phyloP scores from a whole-genome alignment of 2,797 vertebrate species.

The Threskiornis aethiopicus region DNA sequence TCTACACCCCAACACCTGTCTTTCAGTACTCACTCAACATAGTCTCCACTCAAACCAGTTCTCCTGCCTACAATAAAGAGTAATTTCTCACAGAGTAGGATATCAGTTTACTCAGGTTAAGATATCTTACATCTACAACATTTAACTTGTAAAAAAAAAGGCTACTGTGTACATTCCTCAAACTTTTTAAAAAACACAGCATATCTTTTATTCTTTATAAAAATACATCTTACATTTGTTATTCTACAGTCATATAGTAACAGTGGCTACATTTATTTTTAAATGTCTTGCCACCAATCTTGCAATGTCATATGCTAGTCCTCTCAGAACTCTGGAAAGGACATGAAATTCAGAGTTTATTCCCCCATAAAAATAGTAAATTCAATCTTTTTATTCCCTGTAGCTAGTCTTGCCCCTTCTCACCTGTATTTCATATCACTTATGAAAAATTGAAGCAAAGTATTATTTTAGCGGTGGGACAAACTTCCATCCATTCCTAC shows the following conservation, averaged over 20 bases:
- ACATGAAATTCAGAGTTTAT: not conserved
- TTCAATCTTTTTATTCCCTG: not conserved
- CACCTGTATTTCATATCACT: not conserved
- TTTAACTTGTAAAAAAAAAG: not conserved
- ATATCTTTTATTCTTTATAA: not conserved
- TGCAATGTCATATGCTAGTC: not conserved
- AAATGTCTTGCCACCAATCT: not conserved
- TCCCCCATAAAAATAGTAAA: not conserved
- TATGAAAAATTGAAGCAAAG: not conserved
- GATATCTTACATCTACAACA: not conserved
- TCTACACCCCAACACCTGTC: not conserved
- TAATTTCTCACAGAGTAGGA: not conserved
- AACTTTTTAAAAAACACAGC: not conserved
- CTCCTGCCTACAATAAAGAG: not conserved
- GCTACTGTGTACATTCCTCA: fast-evolving
- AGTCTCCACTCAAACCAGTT: not conserved
- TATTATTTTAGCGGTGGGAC: not conserved
- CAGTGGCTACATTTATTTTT: not conserved
- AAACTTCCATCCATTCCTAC: not conserved
- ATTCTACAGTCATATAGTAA: not conserved
- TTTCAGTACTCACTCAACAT: not conserved
- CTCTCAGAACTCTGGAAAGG: not conserved
- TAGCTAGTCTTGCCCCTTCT: not conserved
- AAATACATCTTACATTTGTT: not conserved
- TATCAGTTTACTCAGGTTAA: not conserved